phyloP scores from a whole-genome alignment of 2,113 vertebrate genomes.

The Eublepharis macularius region DNA sequence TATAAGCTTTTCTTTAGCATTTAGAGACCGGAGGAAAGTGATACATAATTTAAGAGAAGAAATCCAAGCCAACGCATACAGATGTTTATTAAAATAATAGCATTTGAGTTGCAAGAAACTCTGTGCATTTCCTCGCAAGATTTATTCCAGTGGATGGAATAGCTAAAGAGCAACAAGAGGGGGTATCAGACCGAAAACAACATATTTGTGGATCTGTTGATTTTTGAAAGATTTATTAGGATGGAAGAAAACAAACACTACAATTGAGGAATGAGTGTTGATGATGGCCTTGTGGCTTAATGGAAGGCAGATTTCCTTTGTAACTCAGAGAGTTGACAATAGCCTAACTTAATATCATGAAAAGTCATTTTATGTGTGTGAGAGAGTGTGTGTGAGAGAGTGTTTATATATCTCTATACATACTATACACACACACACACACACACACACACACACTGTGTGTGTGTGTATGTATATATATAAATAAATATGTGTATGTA shows the following conservation, averaged over 20 bases:
- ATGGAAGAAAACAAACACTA: background rate
- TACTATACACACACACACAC: too few species aligned
- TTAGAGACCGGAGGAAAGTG: constrained; percentile 21
- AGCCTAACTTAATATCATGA: background rate
- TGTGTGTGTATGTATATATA: too few species aligned
- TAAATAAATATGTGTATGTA: too few species aligned
- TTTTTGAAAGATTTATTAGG: constrained; percentile 48
- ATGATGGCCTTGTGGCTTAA: background rate
- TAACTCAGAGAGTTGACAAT: background rate
- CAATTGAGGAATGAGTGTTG: background rate
- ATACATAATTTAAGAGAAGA: constrained; percentile 46
- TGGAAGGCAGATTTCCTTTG: background rate
- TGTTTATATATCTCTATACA: too few species aligned
- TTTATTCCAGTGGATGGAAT: constrained; percentile 5
- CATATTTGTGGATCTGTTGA: background rate
- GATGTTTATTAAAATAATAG: constrained; percentile 26
- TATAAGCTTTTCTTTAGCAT: constrained; percentile 38
- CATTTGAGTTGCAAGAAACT: background rate
- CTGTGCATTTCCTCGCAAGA: background rate
- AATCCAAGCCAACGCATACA: constrained; percentile 9
- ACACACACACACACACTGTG: too few species aligned
- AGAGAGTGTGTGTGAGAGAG: too few species aligned
- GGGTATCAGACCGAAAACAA: background rate
- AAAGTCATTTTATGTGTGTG: too few species aligned
- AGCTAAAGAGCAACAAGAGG: constrained; percentile 7